Conservation (phyloP, 2,113 vertebrate species). For the Rana temporaria region DNA sequence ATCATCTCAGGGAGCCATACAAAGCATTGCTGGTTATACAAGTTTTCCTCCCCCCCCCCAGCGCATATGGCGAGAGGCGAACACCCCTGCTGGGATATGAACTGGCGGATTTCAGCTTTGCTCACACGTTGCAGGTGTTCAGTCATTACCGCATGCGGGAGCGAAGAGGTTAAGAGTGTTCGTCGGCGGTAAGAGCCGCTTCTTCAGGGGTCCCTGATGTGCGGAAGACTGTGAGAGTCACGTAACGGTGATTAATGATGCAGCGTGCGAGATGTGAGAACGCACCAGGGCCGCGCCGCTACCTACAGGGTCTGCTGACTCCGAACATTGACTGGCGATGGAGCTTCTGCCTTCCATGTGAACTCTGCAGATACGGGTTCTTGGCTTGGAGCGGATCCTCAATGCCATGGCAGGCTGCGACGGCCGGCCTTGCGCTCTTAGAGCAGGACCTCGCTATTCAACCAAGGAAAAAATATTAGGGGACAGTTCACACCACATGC, state of each 20-base stretch:
- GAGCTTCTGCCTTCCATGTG: neutral
- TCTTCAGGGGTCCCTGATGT: constrained; percentile 41
- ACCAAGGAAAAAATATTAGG: too few species aligned
- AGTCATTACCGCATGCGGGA: constrained; percentile 13
- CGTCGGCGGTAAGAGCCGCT: constrained; percentile 16
- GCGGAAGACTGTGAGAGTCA: constrained; percentile 42
- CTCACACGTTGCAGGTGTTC: constrained; percentile 38
- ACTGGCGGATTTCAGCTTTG: neutral
- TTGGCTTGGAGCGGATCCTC: neutral
- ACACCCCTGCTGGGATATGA: constrained; percentile 28
- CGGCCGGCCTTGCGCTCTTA: too few species aligned
- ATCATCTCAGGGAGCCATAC: too few species aligned
- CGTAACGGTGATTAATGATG: constrained; percentile 56
- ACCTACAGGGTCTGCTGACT: constrained; percentile 42
- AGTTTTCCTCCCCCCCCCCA: too few species aligned
- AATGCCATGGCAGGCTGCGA: neutral
- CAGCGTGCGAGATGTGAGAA: constrained; percentile 19
- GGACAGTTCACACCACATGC: too few species aligned
- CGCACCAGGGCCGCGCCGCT: neutral
- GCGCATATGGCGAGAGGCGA: neutral
- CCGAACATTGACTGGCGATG: constrained; percentile 29
- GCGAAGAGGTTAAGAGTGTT: constrained; percentile 31
- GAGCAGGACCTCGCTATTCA: too few species aligned
- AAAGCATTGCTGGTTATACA: too few species aligned
- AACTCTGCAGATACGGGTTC: neutral